These are phyloP conservation scores for Eupeodes corollae DNA, from an alignment of 1,140 invertebrate species.

Conservation along the genomic window DNA sequence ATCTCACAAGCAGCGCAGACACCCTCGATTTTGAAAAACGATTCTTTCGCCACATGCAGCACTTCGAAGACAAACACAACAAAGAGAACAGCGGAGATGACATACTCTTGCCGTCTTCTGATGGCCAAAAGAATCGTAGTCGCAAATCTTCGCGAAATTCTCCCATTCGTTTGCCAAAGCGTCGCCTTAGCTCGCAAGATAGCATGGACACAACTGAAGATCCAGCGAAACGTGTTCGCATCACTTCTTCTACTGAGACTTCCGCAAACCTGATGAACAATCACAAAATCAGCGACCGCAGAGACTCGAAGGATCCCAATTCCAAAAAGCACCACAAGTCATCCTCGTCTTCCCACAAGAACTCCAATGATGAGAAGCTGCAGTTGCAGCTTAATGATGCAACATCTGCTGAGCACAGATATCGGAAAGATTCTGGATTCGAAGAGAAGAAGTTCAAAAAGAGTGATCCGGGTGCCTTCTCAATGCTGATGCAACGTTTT, in stretches of 20 bases:
- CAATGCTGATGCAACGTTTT: constrained; percentile 6
- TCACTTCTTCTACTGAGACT: constrained; percentile 11
- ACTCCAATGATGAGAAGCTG: not conserved
- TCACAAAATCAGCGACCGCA: constrained; percentile 44
- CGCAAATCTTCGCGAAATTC: constrained; percentile 40
- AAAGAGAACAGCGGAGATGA: constrained; percentile 24
- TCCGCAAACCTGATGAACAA: constrained; percentile 14
- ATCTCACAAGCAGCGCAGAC: constrained; percentile 7
- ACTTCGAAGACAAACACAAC: constrained; percentile 24
- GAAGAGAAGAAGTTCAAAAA: constrained; percentile 1
- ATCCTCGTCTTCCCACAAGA: not conserved
- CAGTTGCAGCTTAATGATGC: not conserved
- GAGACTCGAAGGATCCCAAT: constrained; percentile 59
- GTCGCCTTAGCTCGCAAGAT: constrained; percentile 67
- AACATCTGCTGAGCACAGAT: not conserved
- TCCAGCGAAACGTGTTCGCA: constrained; percentile 58
- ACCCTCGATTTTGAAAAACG: not conserved
- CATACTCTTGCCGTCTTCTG: not conserved
- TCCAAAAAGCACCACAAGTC: constrained; percentile 3
- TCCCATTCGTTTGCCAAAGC: constrained; percentile 54
- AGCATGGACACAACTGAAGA: constrained; percentile 47
- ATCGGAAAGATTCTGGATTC: not conserved
- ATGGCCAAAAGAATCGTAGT: constrained; percentile 9
- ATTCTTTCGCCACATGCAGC: constrained; percentile 5
- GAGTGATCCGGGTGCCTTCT: not conserved